These are phyloP conservation scores for Rattus rattus DNA, from an alignment of 2,113 vertebrate genomes.

Conservation along the genomic window DNA sequence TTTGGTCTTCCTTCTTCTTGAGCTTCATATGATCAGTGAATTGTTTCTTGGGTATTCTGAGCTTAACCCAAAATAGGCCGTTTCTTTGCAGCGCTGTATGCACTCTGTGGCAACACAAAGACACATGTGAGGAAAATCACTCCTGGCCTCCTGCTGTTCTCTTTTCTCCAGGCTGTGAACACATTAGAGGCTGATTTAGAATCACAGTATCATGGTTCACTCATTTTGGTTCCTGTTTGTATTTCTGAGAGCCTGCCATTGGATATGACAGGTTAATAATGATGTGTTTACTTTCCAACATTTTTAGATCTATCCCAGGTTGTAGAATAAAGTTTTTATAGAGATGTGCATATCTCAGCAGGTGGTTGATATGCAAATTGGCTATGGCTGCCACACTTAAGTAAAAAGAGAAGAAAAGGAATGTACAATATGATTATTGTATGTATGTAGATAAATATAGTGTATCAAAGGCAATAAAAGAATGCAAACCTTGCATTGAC, in stretches of 20 bases:
- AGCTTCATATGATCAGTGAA: no score
- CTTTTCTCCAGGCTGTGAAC: not conserved
- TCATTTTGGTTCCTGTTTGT: constrained; percentile 71
- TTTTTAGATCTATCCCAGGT: constrained; percentile 81
- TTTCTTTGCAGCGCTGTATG: constrained; percentile 43
- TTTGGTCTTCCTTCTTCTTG: no score
- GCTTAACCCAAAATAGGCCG: not conserved
- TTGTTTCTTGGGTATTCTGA: no score
- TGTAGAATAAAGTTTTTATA: constrained; percentile 80
- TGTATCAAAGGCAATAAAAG: constrained; percentile 13
- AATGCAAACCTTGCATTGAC: constrained; percentile 52
- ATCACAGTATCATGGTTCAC: constrained; percentile 48
- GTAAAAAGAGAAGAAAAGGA: constrained; percentile 69
- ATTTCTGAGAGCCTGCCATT: constrained; percentile 72
- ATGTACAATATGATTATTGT: constrained; percentile 35
- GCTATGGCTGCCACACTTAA: constrained; percentile 79
- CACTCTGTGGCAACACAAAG: constrained; percentile 55
- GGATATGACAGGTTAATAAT: constrained; percentile 78
- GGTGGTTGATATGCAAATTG: constrained; percentile 81
- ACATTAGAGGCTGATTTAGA: constrained; percentile 27
- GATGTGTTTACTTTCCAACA: constrained; percentile 80
- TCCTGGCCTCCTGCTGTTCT: not conserved
- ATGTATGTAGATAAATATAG: constrained; percentile 29
- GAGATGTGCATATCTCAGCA: constrained; percentile 75
- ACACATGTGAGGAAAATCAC: constrained; percentile 12